Base-by-base conservation (phyloP, 2,113 vertebrate genomes). In the Recurvirostra avosetta region DNA sequence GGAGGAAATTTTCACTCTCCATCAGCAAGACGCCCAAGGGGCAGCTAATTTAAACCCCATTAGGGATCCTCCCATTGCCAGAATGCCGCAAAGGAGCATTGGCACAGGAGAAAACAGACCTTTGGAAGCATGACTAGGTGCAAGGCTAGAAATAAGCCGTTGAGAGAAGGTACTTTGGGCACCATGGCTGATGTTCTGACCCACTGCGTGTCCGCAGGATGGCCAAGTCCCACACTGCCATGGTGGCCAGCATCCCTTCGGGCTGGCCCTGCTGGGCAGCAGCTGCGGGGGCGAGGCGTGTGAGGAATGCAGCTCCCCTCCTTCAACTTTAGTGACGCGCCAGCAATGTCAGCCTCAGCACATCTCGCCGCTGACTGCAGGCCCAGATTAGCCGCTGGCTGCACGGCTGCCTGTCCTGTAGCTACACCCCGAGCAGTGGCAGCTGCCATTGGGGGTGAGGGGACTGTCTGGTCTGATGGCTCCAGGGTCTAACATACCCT, bases 251-350 rank as follows among this genome's bases (percentile, higher is more conserved):
- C 1, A n/a, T 21, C 78, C 38, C 63, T 13, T 4, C 1, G 29
- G 61, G 55, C 53, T 32, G 36, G 5, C 34, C 59, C 29, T 4
- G 43, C 34, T 7, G 15, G 1, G 73, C 74, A 77, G 76, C 94
- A 89, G 92, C 92, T 92, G 94, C 1, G 5, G 71, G 86, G 90
- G 68, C 1, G 34, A 61, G 55, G 68, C 22, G 21, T 32, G 77
- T 5, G 7, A 86, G 80, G 92, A 94, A 96, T 47, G 92, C 78
- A 40, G 70, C 41, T 81, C 56, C 79, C 17, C 75, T 65, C 55
- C 94, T 26, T 1, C 5, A 36, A 27, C 27, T 41, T 3, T 0
- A 32, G 36, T 23, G 15, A 16, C 8, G 2, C 1, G 3, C n/a
- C 90, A 65, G 90, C 88, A 61, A 36, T 15, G 79, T 36, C 49